A percentile compares a stretch with the other conserved stretches of the same genome.
phyloP scores from a whole-genome alignment of 2,113 vertebrate species.

The Elephantulus edwardii region DNA sequence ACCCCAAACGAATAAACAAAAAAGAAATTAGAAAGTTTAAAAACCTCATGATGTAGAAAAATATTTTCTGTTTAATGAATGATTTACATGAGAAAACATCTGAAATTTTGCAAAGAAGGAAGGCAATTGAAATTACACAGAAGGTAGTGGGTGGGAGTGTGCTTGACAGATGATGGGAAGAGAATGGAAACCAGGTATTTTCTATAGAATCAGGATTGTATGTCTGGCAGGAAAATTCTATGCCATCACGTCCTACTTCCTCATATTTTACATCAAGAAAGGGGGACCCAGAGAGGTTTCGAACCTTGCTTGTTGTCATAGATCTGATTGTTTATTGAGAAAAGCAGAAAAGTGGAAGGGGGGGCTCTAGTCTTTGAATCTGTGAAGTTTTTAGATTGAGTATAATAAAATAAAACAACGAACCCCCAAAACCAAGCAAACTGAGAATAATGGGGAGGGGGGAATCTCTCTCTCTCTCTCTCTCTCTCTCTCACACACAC shows the following conservation, averaged over 20 bases:
- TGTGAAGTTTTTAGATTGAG: background rate
- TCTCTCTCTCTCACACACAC: too few relatives aligned
- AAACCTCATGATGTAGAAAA: slow-evolving; percentile 28
- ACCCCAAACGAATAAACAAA: background rate
- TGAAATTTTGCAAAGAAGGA: slow-evolving; percentile 39
- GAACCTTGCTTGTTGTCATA: background rate
- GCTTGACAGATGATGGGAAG: too few relatives aligned
- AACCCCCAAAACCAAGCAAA: background rate
- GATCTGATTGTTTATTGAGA: slow-evolving; percentile 13
- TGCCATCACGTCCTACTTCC: background rate
- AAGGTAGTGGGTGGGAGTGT: background rate
- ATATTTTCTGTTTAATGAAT: slow-evolving; percentile 47
- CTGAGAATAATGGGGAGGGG: too few relatives aligned
- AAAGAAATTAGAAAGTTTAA: background rate
- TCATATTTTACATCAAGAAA: background rate
- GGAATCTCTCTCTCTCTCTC: too few relatives aligned
- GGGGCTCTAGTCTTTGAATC: background rate
- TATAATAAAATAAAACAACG: background rate
- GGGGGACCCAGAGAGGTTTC: background rate
- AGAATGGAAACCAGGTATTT: background rate
- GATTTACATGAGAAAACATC: slow-evolving; percentile 51
- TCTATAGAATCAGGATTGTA: slow-evolving; percentile 12
- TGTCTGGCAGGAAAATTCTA: slow-evolving; percentile 8
- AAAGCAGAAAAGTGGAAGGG: slow-evolving; percentile 35
- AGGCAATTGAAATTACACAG: slow-evolving; percentile 50